Evolutionary conservation across 2,797 vertebrate species (phyloP).

Genomic region (Rhinophrynus dorsalis): DNA sequence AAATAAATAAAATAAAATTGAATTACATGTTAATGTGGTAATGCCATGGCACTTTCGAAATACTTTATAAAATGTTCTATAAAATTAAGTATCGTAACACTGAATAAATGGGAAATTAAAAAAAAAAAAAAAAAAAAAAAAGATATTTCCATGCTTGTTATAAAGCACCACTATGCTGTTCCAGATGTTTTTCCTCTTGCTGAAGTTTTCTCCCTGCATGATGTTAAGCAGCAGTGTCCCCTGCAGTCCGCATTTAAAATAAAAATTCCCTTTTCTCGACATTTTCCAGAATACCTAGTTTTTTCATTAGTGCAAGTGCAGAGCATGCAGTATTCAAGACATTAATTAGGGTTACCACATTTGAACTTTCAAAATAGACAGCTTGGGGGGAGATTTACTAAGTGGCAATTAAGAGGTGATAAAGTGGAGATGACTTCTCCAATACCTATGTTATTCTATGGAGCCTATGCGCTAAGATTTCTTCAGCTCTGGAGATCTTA

Average conservation of each 20-base stretch:
- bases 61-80: conserved; percentile 46
- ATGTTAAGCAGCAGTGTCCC: conserved; percentile 58
- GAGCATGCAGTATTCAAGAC: not conserved
- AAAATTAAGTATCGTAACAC: conserved; percentile 38
- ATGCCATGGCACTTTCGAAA: conserved; percentile 43
- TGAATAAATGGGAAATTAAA: conserved; percentile 40
- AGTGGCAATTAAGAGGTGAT: too few relatives aligned
- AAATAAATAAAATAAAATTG: conserved; percentile 14
- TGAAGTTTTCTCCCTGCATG: not conserved
- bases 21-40: conserved; percentile 47
- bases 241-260: conserved; percentile 53
- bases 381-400: too few relatives aligned
- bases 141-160: conserved; percentile 18
- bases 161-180: conserved; percentile 34
- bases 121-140: not conserved
- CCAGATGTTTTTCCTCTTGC: conserved; percentile 20
- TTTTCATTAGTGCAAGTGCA: not conserved
- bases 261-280: conserved; percentile 5
- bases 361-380: too few relatives aligned
- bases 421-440: too few relatives aligned
- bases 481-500: too few relatives aligned
- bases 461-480: too few relatives aligned
- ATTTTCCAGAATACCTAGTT: conserved; percentile 2
- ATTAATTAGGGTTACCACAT: too few relatives aligned
- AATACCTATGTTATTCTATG: too few relatives aligned